These are phyloP conservation scores for Schlechtendalia chinensis DNA, from an alignment of 1,140 invertebrate genomes.

Conservation along the genomic window DNA sequence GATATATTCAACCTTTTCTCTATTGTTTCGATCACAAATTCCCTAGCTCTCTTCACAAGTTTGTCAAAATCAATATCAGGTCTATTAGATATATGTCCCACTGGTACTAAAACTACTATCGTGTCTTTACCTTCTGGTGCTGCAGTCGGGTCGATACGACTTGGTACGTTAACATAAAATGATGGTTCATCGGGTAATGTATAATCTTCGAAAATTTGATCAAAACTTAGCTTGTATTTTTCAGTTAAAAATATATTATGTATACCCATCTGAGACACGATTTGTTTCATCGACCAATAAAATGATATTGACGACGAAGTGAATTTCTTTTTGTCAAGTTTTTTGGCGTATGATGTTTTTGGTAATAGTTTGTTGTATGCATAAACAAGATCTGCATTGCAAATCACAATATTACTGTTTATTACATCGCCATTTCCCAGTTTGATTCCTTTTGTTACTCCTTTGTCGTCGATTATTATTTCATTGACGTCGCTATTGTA, in stretches of 20 bases:
- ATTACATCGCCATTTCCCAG: slow-evolving; percentile 18
- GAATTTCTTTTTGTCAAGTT: slow-evolving; percentile 12
- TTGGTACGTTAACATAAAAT: slow-evolving; percentile 26
- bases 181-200: neutral
- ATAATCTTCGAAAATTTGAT: slow-evolving; percentile 17
- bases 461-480: slow-evolving; percentile 21
- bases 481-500: slow-evolving; percentile 21
- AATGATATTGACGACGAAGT: slow-evolving; percentile 40
- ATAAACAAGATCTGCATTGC: slow-evolving; percentile 36
- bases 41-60: neutral
- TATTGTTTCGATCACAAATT: neutral
- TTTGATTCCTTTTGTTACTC: slow-evolving; percentile 32
- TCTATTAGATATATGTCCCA: slow-evolving; percentile 7
- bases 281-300: slow-evolving; percentile 24
- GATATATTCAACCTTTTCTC: slow-evolving; percentile 19
- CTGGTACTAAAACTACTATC: slow-evolving; percentile 10
- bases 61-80: slow-evolving; percentile 7
- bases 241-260: slow-evolving; percentile 36
- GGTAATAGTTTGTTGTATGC: slow-evolving; percentile 43
- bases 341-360: slow-evolving; percentile 17
- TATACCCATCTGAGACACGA: neutral
- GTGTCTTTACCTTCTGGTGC: slow-evolving; percentile 22
- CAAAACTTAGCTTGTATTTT: neutral
- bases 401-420: slow-evolving; percentile 34
- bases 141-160: slow-evolving; percentile 8